Conservation (phyloP, 2,888 invertebrate species). For the Tethea ocularis region DNA sequence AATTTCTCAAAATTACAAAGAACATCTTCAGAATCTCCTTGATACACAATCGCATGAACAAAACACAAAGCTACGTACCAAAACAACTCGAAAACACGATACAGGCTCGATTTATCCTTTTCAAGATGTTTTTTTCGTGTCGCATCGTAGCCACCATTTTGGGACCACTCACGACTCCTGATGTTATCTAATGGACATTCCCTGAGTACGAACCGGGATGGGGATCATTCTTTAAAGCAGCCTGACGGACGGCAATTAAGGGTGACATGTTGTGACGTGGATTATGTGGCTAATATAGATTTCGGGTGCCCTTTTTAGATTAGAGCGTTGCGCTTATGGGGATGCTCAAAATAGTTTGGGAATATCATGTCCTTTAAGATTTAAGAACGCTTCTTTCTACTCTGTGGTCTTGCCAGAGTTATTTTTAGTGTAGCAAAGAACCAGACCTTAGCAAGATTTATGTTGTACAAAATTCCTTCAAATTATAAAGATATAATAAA, state of each 20-base stretch:
- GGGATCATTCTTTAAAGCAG: conserved; percentile 35
- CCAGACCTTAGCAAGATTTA: too few relatives aligned
- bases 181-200: conserved; percentile 59
- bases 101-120: conserved; percentile 2
- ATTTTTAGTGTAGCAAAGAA: too few relatives aligned
- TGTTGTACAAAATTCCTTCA: too few relatives aligned
- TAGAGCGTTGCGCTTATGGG: not conserved
- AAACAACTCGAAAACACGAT: not conserved
- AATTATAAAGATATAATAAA: too few relatives aligned
- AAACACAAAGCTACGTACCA: not conserved
- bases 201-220: conserved; percentile 26
- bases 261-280: conserved; percentile 19
- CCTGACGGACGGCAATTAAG: conserved; percentile 29
- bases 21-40: too few relatives aligned
- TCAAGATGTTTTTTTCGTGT: conserved; percentile 1
- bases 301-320: not conserved
- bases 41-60: not conserved
- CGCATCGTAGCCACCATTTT: conserved; percentile 5
- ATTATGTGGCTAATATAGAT: conserved; percentile 7
- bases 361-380: not conserved
- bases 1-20: not conserved
- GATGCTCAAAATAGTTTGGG: not conserved
- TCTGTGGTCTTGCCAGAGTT: too few relatives aligned
- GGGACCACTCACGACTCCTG: conserved; percentile 15
- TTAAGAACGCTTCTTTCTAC: not conserved